A percentile compares a stretch with the other conserved stretches of the same genome.
Evolutionary conservation across 2,797 vertebrate genomes (phyloP).

Genomic region (Echeneis naucrates): DNA sequence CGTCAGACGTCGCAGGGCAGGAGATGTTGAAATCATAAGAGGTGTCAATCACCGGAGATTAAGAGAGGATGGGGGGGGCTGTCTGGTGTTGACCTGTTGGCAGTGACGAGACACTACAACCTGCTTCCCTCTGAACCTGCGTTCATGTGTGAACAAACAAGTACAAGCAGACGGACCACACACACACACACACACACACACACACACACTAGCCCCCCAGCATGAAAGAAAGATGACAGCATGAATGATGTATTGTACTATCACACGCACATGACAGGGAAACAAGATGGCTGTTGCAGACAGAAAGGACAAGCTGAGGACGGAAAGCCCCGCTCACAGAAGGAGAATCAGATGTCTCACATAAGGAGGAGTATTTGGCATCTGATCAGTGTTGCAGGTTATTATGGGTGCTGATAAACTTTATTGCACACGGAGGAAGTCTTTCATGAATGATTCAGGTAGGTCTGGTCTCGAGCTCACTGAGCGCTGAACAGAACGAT

Average conservation of each 20-base stretch:
- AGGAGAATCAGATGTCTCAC: neutral
- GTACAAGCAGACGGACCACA: neutral
- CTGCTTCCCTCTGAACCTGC: constrained; percentile 5
- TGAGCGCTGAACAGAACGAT: neutral
- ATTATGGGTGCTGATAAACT: neutral
- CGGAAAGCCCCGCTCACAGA: constrained; percentile 3
- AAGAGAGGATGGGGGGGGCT: constrained; percentile 42
- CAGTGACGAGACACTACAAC: constrained; percentile 1
- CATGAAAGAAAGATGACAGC: constrained; percentile 69
- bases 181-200: neutral
- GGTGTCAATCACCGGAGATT: constrained; percentile 69
- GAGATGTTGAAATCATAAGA: constrained; percentile 41
- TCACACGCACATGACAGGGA: constrained; percentile 45
- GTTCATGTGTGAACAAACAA: constrained; percentile 59
- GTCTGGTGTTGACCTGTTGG: constrained; percentile 7
- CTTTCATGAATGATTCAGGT: neutral
- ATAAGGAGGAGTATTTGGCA: neutral
- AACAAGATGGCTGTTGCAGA: constrained; percentile 14
- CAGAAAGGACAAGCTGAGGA: constrained; percentile 17
- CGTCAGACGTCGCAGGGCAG: constrained; percentile 10
- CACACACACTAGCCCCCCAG: constrained; percentile 37
- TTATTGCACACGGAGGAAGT: neutral
- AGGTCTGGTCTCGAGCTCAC: neutral
- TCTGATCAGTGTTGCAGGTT: neutral
- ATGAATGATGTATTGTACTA: constrained; percentile 66